These are phyloP conservation scores for Azemiops feae DNA, from an alignment of 2,113 vertebrate species.

Conservation along the genomic window DNA sequence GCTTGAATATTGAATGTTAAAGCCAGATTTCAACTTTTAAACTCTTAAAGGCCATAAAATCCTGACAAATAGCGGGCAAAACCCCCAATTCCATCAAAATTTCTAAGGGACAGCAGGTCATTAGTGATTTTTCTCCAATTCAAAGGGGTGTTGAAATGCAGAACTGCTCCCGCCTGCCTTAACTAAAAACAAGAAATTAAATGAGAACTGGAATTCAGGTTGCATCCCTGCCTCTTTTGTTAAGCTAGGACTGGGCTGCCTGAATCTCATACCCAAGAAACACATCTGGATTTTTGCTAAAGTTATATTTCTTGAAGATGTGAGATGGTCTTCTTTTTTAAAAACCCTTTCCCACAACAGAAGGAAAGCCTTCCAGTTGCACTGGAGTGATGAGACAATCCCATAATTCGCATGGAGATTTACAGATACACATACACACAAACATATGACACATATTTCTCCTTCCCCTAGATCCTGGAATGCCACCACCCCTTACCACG, in stretches of 20 bases:
- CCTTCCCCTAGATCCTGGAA: not conserved
- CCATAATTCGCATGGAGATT: conserved; percentile 1
- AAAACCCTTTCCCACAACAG: not conserved
- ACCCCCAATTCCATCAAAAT: not conserved
- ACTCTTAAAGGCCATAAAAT: not conserved
- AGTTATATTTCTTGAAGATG: not conserved
- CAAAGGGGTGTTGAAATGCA: not conserved
- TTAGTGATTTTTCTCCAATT: not conserved
- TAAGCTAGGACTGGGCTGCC: conserved; percentile 17
- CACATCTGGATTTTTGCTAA: conserved; percentile 32
- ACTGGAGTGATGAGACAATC: not conserved
- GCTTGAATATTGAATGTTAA: not conserved
- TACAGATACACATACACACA: not conserved
- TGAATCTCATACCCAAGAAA: conserved; percentile 36
- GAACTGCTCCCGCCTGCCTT: too few species aligned
- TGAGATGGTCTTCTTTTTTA: not conserved
- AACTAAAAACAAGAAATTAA: not conserved
- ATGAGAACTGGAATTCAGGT: conserved; percentile 1
- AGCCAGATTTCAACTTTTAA: not conserved
- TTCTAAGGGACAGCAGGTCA: not conserved
- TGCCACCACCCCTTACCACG: conserved; percentile 46
- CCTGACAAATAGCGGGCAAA: not conserved
- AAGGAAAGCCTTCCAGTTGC: not conserved
- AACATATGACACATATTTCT: rapidly evolving
- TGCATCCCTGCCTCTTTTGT: conserved; percentile 56